These are phyloP conservation scores for Dendrolimus houi DNA, from an alignment of 2,888 invertebrate genomes.

Conservation along the genomic window DNA sequence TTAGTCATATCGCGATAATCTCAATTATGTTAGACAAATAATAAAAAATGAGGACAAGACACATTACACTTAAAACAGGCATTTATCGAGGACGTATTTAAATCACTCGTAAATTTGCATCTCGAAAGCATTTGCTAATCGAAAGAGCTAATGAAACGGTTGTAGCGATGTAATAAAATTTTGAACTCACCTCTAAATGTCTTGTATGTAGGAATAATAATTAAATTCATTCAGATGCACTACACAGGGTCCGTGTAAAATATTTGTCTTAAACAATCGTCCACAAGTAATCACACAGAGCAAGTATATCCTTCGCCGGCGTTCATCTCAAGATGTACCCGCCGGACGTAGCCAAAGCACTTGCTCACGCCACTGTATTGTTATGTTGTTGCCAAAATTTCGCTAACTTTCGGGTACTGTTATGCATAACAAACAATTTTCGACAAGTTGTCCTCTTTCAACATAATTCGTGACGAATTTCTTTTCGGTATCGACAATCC, in stretches of 20 bases:
- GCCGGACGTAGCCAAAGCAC: slow-evolving; percentile 34
- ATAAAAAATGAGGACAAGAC: background rate
- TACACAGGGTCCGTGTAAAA: slow-evolving; percentile 29
- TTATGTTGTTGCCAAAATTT: slow-evolving; percentile 59
- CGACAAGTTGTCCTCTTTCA: slow-evolving; percentile 30
- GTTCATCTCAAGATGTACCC: slow-evolving; percentile 41
- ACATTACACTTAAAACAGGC: slow-evolving; percentile 23
- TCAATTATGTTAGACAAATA: background rate
- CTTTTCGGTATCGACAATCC: slow-evolving; percentile 30
- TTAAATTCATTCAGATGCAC: slow-evolving; percentile 24
- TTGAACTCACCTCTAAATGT: slow-evolving; percentile 41
- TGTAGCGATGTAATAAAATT: slow-evolving; percentile 2
- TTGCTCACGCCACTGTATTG: slow-evolving; percentile 23
- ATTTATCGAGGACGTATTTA: slow-evolving; percentile 22
- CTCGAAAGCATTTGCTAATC: background rate
- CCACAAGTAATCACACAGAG: slow-evolving; percentile 43
- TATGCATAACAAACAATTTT: slow-evolving; percentile 50
- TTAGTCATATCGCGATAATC: background rate
- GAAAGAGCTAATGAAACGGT: background rate
- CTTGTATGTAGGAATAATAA: slow-evolving; percentile 15
- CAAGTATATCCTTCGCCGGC: slow-evolving; percentile 37
- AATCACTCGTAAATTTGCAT: slow-evolving; percentile 10
- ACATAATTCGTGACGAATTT: slow-evolving; percentile 33
- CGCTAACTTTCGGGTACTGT: slow-evolving; percentile 42
- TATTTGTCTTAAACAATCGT: slow-evolving; percentile 15